Conservation (phyloP, 2,888 invertebrate genomes). For the Euspilapteryx auroguttella region DNA sequence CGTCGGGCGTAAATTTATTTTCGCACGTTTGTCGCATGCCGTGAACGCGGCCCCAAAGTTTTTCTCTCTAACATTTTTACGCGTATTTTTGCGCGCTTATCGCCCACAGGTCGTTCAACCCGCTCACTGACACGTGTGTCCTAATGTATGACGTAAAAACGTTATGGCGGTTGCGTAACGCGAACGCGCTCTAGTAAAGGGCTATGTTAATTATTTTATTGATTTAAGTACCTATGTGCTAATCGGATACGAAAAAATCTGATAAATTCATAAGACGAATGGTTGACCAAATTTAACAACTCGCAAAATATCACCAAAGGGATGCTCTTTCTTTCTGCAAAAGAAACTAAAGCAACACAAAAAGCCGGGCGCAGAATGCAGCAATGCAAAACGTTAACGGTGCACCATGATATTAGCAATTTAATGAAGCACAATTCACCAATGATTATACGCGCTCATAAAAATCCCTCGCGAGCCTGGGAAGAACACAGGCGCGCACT, state of each 20-base stretch:
- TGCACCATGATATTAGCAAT: constrained; percentile 25
- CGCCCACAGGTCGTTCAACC: constrained; percentile 30
- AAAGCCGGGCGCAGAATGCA: no score
- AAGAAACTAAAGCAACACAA: no score
- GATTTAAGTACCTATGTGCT: no score
- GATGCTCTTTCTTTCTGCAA: no score
- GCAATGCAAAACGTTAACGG: constrained; percentile 17
- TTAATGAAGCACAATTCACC: constrained; percentile 22
- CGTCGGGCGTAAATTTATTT: no score
- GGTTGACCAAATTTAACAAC: neutral
- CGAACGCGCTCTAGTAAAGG: no score
- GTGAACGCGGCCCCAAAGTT: neutral
- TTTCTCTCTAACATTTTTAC: neutral
- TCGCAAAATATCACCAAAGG: no score
- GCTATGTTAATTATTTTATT: no score
- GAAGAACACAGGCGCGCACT: constrained; percentile 28
- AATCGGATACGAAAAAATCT: no score
- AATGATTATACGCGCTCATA: constrained; percentile 15
- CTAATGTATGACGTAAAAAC: constrained; percentile 7
- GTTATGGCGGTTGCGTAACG: constrained; percentile 1
- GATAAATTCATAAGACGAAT: no score
- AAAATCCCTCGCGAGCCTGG: constrained; percentile 31
- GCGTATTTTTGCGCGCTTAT: constrained; percentile 33
- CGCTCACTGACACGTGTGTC: constrained; percentile 20
- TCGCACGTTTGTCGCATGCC: neutral